These are phyloP conservation scores for Eupithecia vulgata DNA, from an alignment of 2,888 invertebrate genomes.

Conservation along the genomic window DNA sequence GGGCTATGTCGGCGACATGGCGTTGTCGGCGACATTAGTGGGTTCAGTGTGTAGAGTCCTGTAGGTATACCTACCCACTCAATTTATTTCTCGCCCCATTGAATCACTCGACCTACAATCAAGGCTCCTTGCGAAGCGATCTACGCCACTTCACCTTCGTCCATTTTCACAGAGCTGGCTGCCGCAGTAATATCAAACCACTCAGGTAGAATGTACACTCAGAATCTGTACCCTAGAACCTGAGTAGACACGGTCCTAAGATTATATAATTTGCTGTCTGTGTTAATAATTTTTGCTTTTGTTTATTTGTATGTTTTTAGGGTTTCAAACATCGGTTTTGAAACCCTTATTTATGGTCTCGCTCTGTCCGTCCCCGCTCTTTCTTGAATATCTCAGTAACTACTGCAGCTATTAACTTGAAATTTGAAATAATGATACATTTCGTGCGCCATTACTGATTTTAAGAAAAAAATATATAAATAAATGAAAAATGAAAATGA, in stretches of 20 bases:
- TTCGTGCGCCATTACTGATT: too few species aligned
- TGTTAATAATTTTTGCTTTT: too few species aligned
- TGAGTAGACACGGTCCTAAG: not conserved
- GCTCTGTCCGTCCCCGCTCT: too few species aligned
- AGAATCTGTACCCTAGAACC: not conserved
- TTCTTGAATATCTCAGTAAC: too few species aligned
- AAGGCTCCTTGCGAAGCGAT: conserved; percentile 40
- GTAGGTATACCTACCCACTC: not conserved
- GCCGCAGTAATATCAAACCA: conserved; percentile 20
- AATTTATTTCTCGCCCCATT: conserved; percentile 38
- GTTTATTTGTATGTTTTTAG: too few species aligned
- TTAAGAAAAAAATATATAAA: too few species aligned
- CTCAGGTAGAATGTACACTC: conserved; percentile 5
- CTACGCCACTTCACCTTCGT: conserved; percentile 36
- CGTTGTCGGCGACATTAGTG: not conserved
- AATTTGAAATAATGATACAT: too few species aligned
- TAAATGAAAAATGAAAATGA: too few species aligned
- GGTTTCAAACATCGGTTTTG: too few species aligned
- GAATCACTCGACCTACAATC: conserved; percentile 39
- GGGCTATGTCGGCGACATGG: not conserved
- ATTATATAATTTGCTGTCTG: not conserved
- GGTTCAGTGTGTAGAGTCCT: not conserved
- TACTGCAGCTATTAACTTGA: too few species aligned
- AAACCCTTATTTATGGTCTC: too few species aligned
- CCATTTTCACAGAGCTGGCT: conserved; percentile 31